phyloP scores from a whole-genome alignment of 1,140 invertebrate species.

The Zaprionus africanus region DNA sequence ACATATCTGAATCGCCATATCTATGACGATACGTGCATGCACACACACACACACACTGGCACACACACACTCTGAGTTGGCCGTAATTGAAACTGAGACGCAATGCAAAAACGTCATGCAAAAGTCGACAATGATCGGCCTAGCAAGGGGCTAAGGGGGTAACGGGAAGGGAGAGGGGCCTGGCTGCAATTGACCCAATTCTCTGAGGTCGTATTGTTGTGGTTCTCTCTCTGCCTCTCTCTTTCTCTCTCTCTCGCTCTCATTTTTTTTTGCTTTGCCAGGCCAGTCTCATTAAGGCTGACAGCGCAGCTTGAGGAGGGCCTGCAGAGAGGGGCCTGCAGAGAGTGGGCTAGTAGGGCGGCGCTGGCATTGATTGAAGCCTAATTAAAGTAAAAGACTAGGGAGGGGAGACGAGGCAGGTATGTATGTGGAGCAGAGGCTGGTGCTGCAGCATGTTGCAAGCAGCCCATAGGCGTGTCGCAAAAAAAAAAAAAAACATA shows the following conservation, averaged over 20 bases:
- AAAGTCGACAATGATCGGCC: not conserved
- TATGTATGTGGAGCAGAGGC: constrained; percentile 58
- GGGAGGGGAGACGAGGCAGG: constrained; percentile 1
- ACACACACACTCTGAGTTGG: constrained; percentile 1
- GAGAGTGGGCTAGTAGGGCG: constrained; percentile 53
- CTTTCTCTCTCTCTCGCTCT: not conserved
- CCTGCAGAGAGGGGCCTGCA: too few relatives aligned
- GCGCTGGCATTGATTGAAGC: constrained; percentile 78
- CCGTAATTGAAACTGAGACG: constrained; percentile 50
- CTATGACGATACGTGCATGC: not conserved
- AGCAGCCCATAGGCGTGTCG: constrained; percentile 47
- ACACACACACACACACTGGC: not conserved
- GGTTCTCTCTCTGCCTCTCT: constrained; percentile 5
- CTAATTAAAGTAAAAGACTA: constrained; percentile 73
- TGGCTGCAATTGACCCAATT: constrained; percentile 72
- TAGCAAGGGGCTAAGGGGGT: not conserved
- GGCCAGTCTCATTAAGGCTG: constrained; percentile 9
- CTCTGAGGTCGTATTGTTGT: constrained; percentile 39
- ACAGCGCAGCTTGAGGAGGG: not conserved
- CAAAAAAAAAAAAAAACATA: constrained; percentile 10
- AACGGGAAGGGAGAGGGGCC: not conserved
- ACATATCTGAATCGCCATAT: constrained; percentile 8
- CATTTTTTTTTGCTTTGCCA: constrained; percentile 13
- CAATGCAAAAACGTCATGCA: constrained; percentile 41
- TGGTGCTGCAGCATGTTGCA: constrained; percentile 13